Base-by-base conservation (phyloP, 2,113 vertebrate genomes). In the Suricata suricatta region DNA sequence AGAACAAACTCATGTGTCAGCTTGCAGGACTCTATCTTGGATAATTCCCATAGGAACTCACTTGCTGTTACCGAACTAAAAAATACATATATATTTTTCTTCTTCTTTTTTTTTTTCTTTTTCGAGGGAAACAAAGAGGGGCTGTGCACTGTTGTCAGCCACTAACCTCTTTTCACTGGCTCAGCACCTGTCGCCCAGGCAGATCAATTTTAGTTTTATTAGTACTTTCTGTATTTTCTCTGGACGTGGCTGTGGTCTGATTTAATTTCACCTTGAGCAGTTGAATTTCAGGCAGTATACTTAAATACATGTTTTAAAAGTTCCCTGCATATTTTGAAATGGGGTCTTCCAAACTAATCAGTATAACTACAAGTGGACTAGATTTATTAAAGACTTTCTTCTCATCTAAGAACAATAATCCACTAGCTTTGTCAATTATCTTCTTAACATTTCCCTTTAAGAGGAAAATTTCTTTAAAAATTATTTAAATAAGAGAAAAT, bases 121-220 rank as follows among this genome's bases (percentile, higher is more conserved):
- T 60, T 31, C 31, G 1, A 10, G 13, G 47, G 7, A 1, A 52
- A 89, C 19, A 31, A n/a, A 63, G 6, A 19, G 27, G 6, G 1
- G 0, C 25, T 81, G 17, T 90, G 6, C 5, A 4, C 41, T 38
- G 5, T 33, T 64, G 35, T 94, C 90, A 74, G 4, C 16, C 71
- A 90, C 38, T 63, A 81, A 84, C 27, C 14, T 79, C 38, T 93
- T 96, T 95, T 84, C 38, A 31, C 15, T 14, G 2, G 60, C 68
- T 97, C 71, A 91, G 84, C 87, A 93, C 77, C 54, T 94, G 21
- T 68, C 76, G 63, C 10, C 80, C 2, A 52, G 2, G 80, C 21
- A 79, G 52, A 91, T 95, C 71, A 52, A 47, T 96, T 88, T 82
- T 50, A 60, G 0, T 86, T 97, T 95, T 90, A 85, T 85, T 89